Conservation (phyloP, 1,140 invertebrate species). For the Heliconius hermathena region DNA sequence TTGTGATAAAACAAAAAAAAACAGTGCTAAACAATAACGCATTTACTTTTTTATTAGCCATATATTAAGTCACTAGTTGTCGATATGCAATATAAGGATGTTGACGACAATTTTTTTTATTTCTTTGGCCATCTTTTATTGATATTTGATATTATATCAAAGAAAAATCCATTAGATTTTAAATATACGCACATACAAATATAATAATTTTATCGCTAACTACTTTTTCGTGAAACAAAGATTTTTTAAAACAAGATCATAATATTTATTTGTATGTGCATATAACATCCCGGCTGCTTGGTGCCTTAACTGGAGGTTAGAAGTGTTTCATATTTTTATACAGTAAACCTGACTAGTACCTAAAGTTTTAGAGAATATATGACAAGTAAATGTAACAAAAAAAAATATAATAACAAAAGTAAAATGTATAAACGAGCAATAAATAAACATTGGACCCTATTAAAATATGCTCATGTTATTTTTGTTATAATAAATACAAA, state of each 20-base stretch:
- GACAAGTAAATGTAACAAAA: not conserved
- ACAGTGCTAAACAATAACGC: conserved; percentile 30
- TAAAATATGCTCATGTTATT: not conserved
- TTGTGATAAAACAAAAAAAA: conserved; percentile 7
- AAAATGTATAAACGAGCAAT: not conserved
- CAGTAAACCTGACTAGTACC: not conserved
- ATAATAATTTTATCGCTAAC: not conserved
- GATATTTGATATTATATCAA: not conserved
- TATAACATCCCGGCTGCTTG: conserved; percentile 20
- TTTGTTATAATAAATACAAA: not conserved
- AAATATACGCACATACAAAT: not conserved
- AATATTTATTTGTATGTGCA: conserved; percentile 13
- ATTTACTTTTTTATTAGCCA: conserved; percentile 13
- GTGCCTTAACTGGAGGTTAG: conserved; percentile 30
- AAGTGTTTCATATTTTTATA: conserved; percentile 35
- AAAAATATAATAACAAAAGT: not conserved
- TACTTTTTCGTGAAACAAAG: too few relatives aligned
- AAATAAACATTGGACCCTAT: not conserved
- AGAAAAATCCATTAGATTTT: not conserved
- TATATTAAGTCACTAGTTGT: not conserved
- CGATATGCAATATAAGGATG: not conserved
- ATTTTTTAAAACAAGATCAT: not conserved
- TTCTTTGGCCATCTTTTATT: not conserved
- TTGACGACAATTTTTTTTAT: not conserved
- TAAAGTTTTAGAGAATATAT: conserved; percentile 1